Conservation (phyloP, 2,797 vertebrate genomes). For the Enteromius treurensis region DNA sequence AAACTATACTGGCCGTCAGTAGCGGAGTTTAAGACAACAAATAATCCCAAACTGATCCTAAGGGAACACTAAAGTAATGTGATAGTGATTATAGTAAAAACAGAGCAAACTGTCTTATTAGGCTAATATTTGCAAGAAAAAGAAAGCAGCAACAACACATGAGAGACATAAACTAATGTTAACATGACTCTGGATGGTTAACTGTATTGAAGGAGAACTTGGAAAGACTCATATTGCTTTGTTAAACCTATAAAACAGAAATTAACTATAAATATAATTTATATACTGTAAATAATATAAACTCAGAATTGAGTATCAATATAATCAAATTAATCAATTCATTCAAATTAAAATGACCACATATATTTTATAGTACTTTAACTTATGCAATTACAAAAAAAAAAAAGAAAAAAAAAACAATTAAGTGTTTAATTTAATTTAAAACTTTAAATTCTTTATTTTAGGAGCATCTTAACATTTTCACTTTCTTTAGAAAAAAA, state of each 20-base stretch:
- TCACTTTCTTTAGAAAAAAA: background rate
- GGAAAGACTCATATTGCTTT: background rate
- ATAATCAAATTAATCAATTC: background rate
- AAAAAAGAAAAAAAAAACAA: no score
- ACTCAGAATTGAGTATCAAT: no score
- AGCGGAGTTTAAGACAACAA: conserved; percentile 18
- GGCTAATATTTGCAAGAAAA: background rate
- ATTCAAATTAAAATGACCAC: background rate
- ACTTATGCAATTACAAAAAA: background rate
- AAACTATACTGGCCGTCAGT: conserved; percentile 36
- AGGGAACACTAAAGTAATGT: background rate
- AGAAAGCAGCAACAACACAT: background rate
- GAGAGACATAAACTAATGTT: background rate
- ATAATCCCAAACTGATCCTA: background rate
- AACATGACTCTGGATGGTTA: background rate
- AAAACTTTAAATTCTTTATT: background rate
- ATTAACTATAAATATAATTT: background rate
- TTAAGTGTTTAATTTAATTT: no score
- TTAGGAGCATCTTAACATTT: background rate
- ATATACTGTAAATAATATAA: background rate
- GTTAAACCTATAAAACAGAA: background rate
- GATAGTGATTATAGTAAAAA: background rate
- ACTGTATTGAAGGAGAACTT: background rate
- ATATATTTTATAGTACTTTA: background rate
- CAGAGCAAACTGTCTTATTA: background rate